Conservation (phyloP, 1,140 invertebrate species). For the Zeugodacus cucurbitae region DNA sequence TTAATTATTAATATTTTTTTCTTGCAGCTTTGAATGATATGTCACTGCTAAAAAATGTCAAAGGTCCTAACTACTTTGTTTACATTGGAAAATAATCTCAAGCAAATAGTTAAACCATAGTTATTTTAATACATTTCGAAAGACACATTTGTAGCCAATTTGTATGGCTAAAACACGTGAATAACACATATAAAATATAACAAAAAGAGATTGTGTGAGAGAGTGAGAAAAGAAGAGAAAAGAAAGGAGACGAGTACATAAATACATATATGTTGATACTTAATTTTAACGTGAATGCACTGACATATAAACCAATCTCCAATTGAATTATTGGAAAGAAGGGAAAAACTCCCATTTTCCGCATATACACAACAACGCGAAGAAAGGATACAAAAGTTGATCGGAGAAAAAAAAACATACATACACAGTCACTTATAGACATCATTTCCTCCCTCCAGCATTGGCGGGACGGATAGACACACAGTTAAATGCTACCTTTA, state of each 20-base stretch:
- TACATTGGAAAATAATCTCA: slow-evolving; percentile 27
- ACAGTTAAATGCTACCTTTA: neutral
- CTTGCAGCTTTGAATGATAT: neutral
- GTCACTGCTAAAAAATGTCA: neutral
- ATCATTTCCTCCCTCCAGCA: neutral
- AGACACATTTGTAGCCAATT: neutral
- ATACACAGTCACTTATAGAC: neutral
- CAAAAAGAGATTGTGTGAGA: neutral
- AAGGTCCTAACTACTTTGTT: neutral
- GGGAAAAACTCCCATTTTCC: neutral
- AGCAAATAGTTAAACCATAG: neutral
- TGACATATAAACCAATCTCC: neutral
- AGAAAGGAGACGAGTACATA: neutral
- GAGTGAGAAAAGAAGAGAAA: neutral
- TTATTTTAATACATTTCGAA: slow-evolving; percentile 7
- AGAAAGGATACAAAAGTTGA: neutral
- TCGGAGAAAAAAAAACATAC: neutral
- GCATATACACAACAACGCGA: neutral
- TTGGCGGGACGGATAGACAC: neutral
- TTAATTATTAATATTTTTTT: neutral
- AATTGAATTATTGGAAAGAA: neutral
- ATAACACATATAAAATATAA: neutral
- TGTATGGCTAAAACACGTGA: neutral
- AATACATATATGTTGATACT: neutral
- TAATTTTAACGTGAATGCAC: neutral